Conservation (phyloP, 2,113 vertebrate species). For the Theristicus caerulescens region DNA sequence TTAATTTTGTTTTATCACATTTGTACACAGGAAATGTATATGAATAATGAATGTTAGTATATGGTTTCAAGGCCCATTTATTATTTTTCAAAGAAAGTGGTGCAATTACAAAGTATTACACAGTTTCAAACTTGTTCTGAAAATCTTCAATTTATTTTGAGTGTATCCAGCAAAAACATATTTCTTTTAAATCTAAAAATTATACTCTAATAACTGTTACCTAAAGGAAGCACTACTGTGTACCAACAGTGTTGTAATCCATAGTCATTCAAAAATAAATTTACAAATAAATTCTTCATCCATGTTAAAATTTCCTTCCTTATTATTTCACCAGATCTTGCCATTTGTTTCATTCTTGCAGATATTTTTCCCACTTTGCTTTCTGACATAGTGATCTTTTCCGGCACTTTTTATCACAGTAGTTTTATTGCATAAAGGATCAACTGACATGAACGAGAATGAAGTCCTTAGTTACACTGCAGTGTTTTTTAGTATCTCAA, state of each 20-base stretch:
- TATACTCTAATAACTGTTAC: neutral
- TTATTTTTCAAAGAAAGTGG: neutral
- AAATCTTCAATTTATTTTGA: neutral
- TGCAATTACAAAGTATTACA: neutral
- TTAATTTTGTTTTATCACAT: too few species aligned
- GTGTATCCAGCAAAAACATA: neutral
- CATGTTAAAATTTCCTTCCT: neutral
- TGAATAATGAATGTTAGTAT: neutral
- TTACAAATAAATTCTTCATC: neutral
- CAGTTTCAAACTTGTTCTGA: neutral
- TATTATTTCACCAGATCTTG: neutral
- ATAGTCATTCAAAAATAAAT: neutral
- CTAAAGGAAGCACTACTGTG: neutral
- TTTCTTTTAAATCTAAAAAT: neutral
- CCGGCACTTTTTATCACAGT: neutral
- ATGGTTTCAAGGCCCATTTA: neutral
- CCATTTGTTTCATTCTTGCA: neutral
- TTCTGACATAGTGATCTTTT: neutral
- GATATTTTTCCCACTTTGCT: neutral
- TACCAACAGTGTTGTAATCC: neutral
- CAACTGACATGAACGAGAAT: neutral
- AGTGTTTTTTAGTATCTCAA: neutral
- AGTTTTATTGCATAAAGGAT: neutral
- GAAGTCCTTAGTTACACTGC: neutral
- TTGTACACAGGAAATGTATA: too few species aligned